Evolutionary conservation across 2,113 vertebrate species (phyloP).

Genomic region (Camelus bactrianus): DNA sequence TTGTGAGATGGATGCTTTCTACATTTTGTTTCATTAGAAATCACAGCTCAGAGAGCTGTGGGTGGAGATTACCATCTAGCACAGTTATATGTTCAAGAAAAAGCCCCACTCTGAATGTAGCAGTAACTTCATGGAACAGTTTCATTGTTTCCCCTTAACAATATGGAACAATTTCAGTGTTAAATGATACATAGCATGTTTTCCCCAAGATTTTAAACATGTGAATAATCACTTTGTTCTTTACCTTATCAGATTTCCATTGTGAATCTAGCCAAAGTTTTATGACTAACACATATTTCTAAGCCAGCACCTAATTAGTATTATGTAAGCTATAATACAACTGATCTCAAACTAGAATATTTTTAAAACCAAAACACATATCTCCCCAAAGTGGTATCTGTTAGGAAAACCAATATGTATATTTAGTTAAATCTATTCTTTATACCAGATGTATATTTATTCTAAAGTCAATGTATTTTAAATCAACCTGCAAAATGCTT

Average conservation of each 20-base stretch:
- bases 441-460: constrained; percentile 62
- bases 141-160: constrained; percentile 11
- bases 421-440: constrained; percentile 65
- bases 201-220: constrained; percentile 60
- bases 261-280: constrained; percentile 43
- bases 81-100: constrained; percentile 10
- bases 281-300: constrained; percentile 61
- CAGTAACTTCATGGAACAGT: neutral
- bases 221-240: constrained; percentile 27
- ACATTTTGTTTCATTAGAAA: constrained; percentile 17
- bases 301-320: constrained; percentile 52
- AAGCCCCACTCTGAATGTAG: too few relatives aligned
- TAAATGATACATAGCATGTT: neutral
- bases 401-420: constrained; percentile 4
- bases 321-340: constrained; percentile 50
- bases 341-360: constrained; percentile 40
- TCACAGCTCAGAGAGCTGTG: neutral
- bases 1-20: neutral
- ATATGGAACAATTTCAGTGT: constrained; percentile 11
- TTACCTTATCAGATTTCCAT: constrained; percentile 51
- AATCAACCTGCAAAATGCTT: constrained; percentile 64
- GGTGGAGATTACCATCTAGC: neutral
- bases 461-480: constrained; percentile 65
- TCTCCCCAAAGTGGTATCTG: constrained; percentile 52
- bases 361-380: constrained; percentile 50